Evolutionary conservation across 2,113 vertebrate species (phyloP).

Genomic region (Acanthochromis polyacanthus): DNA sequence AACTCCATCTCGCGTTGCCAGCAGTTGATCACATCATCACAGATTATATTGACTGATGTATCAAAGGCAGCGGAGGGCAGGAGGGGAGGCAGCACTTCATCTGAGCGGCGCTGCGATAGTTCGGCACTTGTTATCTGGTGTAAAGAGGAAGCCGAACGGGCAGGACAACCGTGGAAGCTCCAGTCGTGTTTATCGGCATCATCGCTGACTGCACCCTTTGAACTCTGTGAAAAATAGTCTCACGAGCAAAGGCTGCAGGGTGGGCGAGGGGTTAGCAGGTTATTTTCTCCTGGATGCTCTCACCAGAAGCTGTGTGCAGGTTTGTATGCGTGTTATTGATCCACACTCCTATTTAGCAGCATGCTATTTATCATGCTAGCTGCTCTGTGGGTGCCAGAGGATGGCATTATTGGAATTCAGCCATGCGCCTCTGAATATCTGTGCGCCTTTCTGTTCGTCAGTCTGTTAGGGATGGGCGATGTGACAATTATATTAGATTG

Average conservation of each 20-base stretch:
- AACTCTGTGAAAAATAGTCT: conserved; percentile 39
- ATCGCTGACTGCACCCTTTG: conserved; percentile 38
- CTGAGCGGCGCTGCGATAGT: conserved; percentile 26
- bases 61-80: conserved; percentile 38
- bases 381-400: conserved; percentile 46
- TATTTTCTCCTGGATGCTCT: conserved; percentile 60
- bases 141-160: conserved; percentile 15
- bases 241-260: conserved; percentile 32
- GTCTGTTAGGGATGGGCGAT: background rate
- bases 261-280: conserved; percentile 48
- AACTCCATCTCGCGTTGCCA: conserved; percentile 43
- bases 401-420: conserved; percentile 52
- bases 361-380: conserved; percentile 71
- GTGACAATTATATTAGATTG: background rate
- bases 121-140: conserved; percentile 40
- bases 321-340: conserved; percentile 64
- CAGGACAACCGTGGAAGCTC: conserved; percentile 3
- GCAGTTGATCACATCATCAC: conserved; percentile 72
- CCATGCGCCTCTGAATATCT: conserved; percentile 24
- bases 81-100: conserved; percentile 42
- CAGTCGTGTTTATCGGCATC: conserved; percentile 33
- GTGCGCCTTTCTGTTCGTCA: conserved; percentile 9
- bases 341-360: conserved; percentile 63
- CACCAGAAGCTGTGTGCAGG: conserved; percentile 23
- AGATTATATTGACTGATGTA: conserved; percentile 51